Evolutionary conservation across 1,140 invertebrate species (phyloP), one percentile per base, ranked within the genome.

Genomic region (Zaprionus capensis): DNA sequence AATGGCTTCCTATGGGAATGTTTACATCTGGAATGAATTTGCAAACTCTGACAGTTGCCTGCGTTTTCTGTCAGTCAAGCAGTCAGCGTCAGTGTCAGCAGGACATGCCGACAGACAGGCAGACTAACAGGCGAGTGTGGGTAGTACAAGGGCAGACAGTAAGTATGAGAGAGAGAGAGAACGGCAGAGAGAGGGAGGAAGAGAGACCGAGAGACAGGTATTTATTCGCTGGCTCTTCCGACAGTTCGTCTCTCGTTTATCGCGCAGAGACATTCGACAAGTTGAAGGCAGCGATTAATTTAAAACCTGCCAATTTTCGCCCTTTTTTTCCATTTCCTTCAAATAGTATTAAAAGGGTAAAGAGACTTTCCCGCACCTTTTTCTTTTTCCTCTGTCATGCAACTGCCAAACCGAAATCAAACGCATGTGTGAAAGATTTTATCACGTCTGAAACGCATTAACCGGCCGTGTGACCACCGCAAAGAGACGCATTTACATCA

Each of bases 11-110:
- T 81, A 78, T 84, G 82, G 69, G 82, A 85, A 84, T 81, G 75
- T 84, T 83, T 80, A 83, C 82, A 85, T 84, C 82, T 85, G 82
- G 75, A 85, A 81, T 84, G 82, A 83, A 84, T 84, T 83, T 84
- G 78, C 77, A 83, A 84, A 78, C 69, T 80, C 73, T 83, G 81
- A 80, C 82, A 84, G 81, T 80, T 84, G 81, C 78, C 80, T 78
- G 81, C 81, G 75, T 80, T 83, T 69, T 80, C 68, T 76, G 81
- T 84, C 81, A 84, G 81, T 84, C 81, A 83, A 61, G 76, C 71
- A 82, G 76, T 78, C 80, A 79, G 67, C 77, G 81, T 82, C 81
- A 82, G 69, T 82, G 79, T 79, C 81, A 83, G 41, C 71, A 61
- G 34, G 55, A 77, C 55, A 53, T 55, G 38, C 74, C 61, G 56